phyloP scores from a whole-genome alignment of 2,113 vertebrate genomes.

The Tauraco erythrolophus region DNA sequence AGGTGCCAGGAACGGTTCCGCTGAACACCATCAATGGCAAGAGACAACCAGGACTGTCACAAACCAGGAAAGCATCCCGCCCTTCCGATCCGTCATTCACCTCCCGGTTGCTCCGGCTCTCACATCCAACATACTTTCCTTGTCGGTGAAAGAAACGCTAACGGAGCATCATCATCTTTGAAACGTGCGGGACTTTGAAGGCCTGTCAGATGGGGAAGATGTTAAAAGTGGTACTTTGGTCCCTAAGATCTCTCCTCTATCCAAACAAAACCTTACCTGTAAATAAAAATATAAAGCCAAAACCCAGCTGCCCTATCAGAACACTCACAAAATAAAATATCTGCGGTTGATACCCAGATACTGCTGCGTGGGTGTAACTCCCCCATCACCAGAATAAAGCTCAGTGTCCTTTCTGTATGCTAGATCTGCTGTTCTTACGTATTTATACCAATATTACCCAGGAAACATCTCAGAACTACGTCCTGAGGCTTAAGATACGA shows the following conservation, averaged over 20 bases:
- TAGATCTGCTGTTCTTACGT: background rate
- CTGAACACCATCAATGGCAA: background rate
- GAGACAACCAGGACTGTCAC: background rate
- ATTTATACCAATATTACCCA: background rate
- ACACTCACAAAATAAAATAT: background rate
- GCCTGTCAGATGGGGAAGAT: background rate
- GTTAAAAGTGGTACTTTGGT: background rate
- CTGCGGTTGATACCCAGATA: background rate
- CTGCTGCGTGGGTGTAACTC: background rate
- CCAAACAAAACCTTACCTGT: background rate
- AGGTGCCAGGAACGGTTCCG: background rate
- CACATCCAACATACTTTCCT: background rate
- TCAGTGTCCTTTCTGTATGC: background rate
- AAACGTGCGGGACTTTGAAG: background rate
- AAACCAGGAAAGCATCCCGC: background rate
- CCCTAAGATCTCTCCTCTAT: background rate
- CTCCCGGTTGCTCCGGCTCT: background rate
- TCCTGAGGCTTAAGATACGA: rapidly evolving
- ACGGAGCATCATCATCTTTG: background rate
- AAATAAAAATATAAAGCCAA: too few species aligned
- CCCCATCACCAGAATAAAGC: background rate
- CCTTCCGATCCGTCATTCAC: background rate
- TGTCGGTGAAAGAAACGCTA: background rate
- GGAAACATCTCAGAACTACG: background rate
- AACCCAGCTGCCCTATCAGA: background rate